A percentile compares a stretch with the other conserved stretches of the same genome.
phyloP scores from a whole-genome alignment of 2,113 vertebrate genomes.

The Probosciger aterrimus region DNA sequence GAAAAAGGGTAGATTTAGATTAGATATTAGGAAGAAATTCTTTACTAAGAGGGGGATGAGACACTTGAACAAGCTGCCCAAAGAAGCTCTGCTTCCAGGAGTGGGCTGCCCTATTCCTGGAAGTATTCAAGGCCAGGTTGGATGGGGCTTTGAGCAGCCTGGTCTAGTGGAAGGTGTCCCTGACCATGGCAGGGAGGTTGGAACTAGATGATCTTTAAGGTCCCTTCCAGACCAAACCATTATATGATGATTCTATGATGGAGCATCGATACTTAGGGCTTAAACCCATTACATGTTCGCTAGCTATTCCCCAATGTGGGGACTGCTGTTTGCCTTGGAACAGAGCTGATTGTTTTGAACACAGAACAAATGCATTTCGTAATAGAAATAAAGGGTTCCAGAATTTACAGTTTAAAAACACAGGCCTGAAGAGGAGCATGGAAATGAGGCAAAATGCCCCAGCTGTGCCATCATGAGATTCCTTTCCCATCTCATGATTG shows the following conservation, averaged over 20 bases:
- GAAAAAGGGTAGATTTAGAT: neutral
- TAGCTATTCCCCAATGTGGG: neutral
- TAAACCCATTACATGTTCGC: neutral
- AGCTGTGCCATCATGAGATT: neutral
- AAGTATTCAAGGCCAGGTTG: neutral
- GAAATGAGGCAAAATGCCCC: neutral
- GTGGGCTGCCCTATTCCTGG: neutral
- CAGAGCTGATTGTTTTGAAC: neutral
- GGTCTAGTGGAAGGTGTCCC: neutral
- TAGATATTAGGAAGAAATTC: neutral
- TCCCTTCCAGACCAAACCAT: neutral
- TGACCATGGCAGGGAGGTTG: neutral
- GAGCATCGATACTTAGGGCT: accelerated
- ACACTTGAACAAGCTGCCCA: neutral
- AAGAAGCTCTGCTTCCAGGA: neutral
- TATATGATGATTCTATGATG: neutral
- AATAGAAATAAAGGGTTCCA: neutral
- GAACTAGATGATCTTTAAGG: neutral
- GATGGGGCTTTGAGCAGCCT: neutral
- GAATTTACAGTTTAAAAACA: neutral
- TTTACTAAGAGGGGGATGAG: neutral
- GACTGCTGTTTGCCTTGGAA: neutral
- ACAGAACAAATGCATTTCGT: neutral
- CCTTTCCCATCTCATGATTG: neutral
- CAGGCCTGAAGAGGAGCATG: neutral